These are phyloP conservation scores for Idris sp. DNA, from an alignment of 1,140 invertebrate genomes.

Conservation along the genomic window DNA sequence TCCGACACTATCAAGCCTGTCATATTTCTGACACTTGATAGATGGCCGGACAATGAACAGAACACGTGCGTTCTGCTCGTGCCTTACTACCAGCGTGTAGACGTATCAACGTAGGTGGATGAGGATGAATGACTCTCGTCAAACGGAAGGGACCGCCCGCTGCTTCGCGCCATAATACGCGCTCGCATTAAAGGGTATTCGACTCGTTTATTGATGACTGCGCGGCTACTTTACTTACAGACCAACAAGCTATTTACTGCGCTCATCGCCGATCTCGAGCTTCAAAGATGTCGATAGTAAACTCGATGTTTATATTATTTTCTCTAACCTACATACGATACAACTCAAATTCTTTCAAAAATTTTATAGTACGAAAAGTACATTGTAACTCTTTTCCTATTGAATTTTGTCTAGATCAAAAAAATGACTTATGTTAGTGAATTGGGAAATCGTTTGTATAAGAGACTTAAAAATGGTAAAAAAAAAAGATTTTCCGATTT, in stretches of 20 bases:
- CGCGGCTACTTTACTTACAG: conserved; percentile 69
- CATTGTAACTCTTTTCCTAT: no score
- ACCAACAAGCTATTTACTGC: conserved; percentile 57
- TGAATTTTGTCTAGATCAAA: no score
- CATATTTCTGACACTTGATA: conserved; percentile 72
- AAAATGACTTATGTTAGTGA: no score
- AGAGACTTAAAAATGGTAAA: no score
- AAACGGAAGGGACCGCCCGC: conserved; percentile 77
- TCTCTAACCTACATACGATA: no score
- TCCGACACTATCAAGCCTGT: not conserved
- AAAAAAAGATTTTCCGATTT: no score
- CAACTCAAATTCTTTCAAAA: no score
- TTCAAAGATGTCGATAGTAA: conserved; percentile 16
- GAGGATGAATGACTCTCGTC: conserved; percentile 78
- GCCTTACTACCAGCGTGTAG: conserved; percentile 59
- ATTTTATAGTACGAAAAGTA: no score
- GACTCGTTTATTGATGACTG: conserved; percentile 73
- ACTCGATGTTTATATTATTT: conserved; percentile 29
- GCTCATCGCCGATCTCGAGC: not conserved
- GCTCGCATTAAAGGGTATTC: conserved; percentile 68
- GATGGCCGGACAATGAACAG: conserved; percentile 73
- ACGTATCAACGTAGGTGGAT: conserved; percentile 76
- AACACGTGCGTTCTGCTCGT: conserved; percentile 70
- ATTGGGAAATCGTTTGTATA: no score
- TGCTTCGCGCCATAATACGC: conserved; percentile 76